Conservation (phyloP, 2,888 invertebrate genomes). For the Caradrina clavipalpis region DNA sequence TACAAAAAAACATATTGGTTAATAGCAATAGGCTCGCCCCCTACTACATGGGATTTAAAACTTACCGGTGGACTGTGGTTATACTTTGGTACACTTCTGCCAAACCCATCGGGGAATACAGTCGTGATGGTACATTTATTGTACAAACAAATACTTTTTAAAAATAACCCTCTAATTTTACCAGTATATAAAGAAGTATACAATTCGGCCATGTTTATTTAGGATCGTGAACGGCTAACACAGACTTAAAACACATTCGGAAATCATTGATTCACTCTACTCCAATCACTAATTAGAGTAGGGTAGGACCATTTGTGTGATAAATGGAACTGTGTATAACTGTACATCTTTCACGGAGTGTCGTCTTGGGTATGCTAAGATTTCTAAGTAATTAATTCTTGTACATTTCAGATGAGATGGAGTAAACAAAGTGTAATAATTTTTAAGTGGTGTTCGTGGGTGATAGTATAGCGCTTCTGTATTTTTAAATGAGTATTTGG, state of each 20-base stretch:
- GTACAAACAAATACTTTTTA: no score
- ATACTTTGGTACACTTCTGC: no score
- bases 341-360: slow-evolving; percentile 56
- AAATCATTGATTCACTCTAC: slow-evolving; percentile 26
- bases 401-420: slow-evolving; percentile 51
- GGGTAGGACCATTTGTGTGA: slow-evolving; percentile 60
- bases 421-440: slow-evolving; percentile 41
- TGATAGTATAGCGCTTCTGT: background rate
- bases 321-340: slow-evolving; percentile 56
- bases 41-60: no score
- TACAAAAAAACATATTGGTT: no score
- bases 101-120: no score
- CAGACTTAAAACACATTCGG: slow-evolving; percentile 20
- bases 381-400: slow-evolving; percentile 69
- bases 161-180: background rate
- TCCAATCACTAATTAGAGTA: slow-evolving; percentile 56
- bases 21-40: no score
- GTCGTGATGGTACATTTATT: no score
- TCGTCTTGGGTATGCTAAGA: slow-evolving; percentile 65
- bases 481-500: background rate
- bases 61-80: no score
- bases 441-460: slow-evolving; percentile 15
- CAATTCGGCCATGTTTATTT: background rate
- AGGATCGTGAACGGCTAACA: background rate
- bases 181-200: background rate